Evolutionary conservation across 1,140 invertebrate species (phyloP).

Genomic region (Belonocnema kinseyi): DNA sequence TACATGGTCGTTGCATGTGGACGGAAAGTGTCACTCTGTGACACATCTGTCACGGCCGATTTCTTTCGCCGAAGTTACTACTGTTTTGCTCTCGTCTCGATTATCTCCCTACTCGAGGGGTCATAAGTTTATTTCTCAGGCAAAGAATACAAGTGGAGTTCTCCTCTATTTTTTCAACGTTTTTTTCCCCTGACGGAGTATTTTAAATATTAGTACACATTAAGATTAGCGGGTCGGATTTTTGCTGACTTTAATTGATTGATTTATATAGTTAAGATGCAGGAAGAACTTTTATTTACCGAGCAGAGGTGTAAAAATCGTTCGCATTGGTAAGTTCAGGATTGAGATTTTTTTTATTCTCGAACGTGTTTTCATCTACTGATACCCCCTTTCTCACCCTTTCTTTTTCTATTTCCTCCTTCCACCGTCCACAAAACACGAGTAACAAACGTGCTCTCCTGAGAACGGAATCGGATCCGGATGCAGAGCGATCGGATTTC

Average conservation of each 20-base stretch:
- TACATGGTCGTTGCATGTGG: conserved; percentile 29
- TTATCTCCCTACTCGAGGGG: neutral
- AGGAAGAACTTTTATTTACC: too few relatives aligned
- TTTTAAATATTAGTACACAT: too few relatives aligned
- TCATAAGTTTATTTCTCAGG: conserved; percentile 25
- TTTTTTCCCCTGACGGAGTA: too few relatives aligned
- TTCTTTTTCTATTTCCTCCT: conserved; percentile 22
- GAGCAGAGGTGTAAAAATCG: too few relatives aligned
- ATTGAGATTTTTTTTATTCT: conserved; percentile 40
- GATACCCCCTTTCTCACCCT: conserved; percentile 7
- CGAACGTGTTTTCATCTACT: conserved; percentile 34
- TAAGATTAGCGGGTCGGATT: too few relatives aligned
- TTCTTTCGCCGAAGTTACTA: conserved; percentile 1
- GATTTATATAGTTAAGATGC: too few relatives aligned
- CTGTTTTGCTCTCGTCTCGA: conserved; percentile 1
- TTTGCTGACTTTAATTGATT: too few relatives aligned
- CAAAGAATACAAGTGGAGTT: neutral
- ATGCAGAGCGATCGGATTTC: conserved; percentile 48
- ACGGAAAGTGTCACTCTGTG: conserved; percentile 17
- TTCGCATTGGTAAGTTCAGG: conserved; percentile 24
- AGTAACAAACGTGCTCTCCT: conserved; percentile 21
- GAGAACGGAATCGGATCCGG: conserved; percentile 48
- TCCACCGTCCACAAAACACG: neutral
- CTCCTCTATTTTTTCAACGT: neutral
- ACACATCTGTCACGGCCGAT: conserved; percentile 26